These are phyloP conservation scores for Rousettus leschenaultii DNA, from an alignment of 2,113 vertebrate genomes.

Conservation along the genomic window DNA sequence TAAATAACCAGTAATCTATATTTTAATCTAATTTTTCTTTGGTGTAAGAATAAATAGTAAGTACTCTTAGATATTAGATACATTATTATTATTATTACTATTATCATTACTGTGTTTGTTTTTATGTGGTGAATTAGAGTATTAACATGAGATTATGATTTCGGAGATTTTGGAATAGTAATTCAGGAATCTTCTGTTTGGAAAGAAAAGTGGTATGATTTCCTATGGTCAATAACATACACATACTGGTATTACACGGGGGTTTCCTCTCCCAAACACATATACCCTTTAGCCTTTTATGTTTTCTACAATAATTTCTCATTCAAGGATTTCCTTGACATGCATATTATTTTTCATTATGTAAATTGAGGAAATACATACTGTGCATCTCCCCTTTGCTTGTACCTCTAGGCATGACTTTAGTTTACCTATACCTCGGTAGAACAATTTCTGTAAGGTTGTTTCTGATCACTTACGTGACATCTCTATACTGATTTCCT, in stretches of 20 bases:
- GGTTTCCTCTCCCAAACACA: neutral
- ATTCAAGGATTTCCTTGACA: neutral
- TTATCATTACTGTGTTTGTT: neutral
- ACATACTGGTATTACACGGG: neutral
- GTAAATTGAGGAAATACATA: neutral
- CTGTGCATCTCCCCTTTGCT: neutral
- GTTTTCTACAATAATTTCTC: neutral
- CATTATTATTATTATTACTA: neutral
- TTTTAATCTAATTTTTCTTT: constrained; percentile 59
- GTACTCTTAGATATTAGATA: neutral
- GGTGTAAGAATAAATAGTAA: neutral
- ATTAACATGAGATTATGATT: neutral
- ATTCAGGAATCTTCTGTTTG: neutral
- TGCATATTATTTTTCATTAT: neutral
- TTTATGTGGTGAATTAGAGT: neutral
- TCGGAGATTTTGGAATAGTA: neutral
- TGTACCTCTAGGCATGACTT: neutral
- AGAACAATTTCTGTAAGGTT: neutral
- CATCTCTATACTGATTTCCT: neutral
- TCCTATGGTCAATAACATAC: neutral
- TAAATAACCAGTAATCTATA: constrained; percentile 25
- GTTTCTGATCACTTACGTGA: neutral
- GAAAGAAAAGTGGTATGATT: neutral
- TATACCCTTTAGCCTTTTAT: neutral
- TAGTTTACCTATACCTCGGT: neutral